Evolutionary conservation across 2,797 vertebrate species (phyloP), one percentile per base, ranked within the genome.

Genomic region (Benthosema pterotum): DNA sequence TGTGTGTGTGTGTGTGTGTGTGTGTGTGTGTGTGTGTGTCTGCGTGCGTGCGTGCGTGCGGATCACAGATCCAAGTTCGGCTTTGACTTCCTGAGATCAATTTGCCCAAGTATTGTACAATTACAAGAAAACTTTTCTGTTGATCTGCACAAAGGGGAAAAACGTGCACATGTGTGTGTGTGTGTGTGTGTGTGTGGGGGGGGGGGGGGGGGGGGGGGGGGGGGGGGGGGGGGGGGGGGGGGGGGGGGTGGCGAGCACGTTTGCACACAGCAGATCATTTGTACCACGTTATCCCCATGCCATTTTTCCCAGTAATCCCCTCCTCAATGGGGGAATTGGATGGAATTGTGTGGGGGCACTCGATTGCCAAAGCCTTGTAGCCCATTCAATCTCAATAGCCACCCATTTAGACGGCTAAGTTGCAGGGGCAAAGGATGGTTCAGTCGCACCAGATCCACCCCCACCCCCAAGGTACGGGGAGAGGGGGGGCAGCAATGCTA

Each of bases 251-350:
- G n/a, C n/a, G n/a, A n/a, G n/a, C 63, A 6, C 18, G 42, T 3
- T 25, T 1, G 57, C 1, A 9, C 52, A 65, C 67, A 19, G 45
- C 62, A 60, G 47, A 62, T 57, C 72, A 56, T 79, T 83, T 87
- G 75, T 82, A 72, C 64, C 12, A 43, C 70, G 74, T 79, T 77
- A 69, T 63, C 74, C 32, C 32, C 48, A 48, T 71, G 86, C 78
- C 79, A 83, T 82, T 85, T 84, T 86, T 83, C 64, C 64, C 66
- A 65, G 58, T 85, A 87, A 89, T 89, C 79, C 85, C 55, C 59
- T 61, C 75, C 77, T 84, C 73, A 89, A 68, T 80, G 72, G 78
- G 45, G 59, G 69, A 75, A 79, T 75, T 72, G 71, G 60, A 77
- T 60, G 63, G 74, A 75, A 67, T 62, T 54, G 49, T 68, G 65